Conservation (phyloP, 2,797 vertebrate genomes). For the Muraenolepis orangiensis region DNA sequence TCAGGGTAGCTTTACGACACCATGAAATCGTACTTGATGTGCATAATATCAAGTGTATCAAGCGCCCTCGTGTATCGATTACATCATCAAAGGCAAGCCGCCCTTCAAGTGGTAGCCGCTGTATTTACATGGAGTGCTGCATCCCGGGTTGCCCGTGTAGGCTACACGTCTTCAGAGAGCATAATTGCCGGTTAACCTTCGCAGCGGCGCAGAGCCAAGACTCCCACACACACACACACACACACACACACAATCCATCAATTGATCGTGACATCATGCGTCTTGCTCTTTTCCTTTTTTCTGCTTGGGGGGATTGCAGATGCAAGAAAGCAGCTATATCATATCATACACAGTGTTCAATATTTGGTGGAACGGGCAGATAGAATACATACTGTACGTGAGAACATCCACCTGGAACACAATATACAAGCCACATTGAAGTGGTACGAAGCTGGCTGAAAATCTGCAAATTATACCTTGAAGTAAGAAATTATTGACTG, state of each 20-base stretch:
- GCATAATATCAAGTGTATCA: too few relatives aligned
- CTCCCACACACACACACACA: constrained; percentile 36
- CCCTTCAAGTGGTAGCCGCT: too few relatives aligned
- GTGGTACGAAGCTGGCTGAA: too few relatives aligned
- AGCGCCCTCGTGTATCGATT: not conserved
- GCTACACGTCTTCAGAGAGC: not conserved
- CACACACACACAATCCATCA: constrained; percentile 69
- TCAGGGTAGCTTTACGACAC: not conserved
- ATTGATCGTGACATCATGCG: constrained; percentile 68
- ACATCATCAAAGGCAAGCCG: too few relatives aligned
- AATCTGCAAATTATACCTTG: too few relatives aligned
- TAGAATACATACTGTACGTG: too few relatives aligned
- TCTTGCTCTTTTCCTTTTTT: constrained; percentile 59
- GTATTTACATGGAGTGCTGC: not conserved
- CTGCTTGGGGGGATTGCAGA: constrained; percentile 56
- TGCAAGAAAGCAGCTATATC: too few relatives aligned
- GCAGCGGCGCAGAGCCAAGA: constrained; percentile 54
- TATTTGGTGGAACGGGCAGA: too few relatives aligned
- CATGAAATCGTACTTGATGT: not conserved
- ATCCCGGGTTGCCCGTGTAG: not conserved
- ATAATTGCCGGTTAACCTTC: constrained; percentile 65
- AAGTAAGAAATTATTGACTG: too few relatives aligned
- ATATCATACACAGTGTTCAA: too few relatives aligned
- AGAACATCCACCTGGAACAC: too few relatives aligned
- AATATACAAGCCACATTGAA: too few relatives aligned